Percentiles rank a stretch among this genome's conserved stretches.
Conservation (phyloP, 2,888 invertebrate genomes). For the Aphodius granarius region DNA sequence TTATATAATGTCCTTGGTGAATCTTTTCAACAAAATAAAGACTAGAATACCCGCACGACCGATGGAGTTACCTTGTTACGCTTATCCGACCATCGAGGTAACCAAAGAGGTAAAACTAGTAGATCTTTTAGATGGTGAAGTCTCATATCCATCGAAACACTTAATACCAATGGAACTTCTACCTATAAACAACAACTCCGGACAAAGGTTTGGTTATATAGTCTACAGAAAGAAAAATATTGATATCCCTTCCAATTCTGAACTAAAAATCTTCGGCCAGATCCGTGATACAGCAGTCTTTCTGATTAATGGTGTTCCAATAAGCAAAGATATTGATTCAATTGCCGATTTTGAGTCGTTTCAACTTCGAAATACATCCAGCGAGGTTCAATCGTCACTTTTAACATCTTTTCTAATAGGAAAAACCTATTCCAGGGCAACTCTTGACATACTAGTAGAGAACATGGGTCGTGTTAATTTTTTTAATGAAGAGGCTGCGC, state of each 20-base stretch:
- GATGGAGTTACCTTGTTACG: slow-evolving; percentile 36
- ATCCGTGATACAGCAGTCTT: slow-evolving; percentile 58
- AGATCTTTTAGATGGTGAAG: not conserved
- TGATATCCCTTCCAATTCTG: slow-evolving; percentile 39
- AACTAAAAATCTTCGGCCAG: slow-evolving; percentile 49
- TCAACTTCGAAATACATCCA: slow-evolving; percentile 48
- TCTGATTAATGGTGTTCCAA: slow-evolving; percentile 52
- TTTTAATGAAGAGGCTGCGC: slow-evolving; percentile 50
- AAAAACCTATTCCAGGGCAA: slow-evolving; percentile 39
- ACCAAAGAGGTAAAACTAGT: slow-evolving; percentile 18
- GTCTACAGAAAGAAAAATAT: slow-evolving; percentile 55
- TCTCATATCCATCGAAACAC: not conserved
- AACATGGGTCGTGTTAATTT: slow-evolving; percentile 80
- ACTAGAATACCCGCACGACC: slow-evolving; percentile 27
- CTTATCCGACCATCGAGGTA: slow-evolving; percentile 37
- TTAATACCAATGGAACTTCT: slow-evolving; percentile 39
- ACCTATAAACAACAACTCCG: slow-evolving; percentile 62
- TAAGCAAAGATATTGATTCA: slow-evolving; percentile 46
- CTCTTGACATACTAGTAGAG: slow-evolving; percentile 60
- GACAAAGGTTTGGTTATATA: slow-evolving; percentile 61
- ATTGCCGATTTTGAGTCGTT: slow-evolving; percentile 46
- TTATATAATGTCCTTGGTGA: not conserved
- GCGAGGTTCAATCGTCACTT: slow-evolving; percentile 13
- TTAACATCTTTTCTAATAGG: slow-evolving; percentile 43
- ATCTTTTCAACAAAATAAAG: not conserved